phyloP scores from a whole-genome alignment of 2,888 invertebrate species.

The Chalcosyrphus nemorum region DNA sequence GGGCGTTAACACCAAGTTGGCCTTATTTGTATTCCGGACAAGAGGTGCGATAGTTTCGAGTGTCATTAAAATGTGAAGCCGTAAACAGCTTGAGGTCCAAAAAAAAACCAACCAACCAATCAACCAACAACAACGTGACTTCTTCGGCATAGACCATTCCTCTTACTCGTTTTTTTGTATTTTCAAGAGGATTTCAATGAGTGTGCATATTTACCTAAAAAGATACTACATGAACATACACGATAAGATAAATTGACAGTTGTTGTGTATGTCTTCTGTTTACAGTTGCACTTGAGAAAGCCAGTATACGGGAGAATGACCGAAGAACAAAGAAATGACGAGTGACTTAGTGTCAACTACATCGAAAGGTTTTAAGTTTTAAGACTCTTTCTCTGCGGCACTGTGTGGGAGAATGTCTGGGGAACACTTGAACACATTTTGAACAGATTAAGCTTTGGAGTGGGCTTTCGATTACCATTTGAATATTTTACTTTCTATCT shows the following conservation, averaged over 20 bases:
- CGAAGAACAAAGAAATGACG: background rate
- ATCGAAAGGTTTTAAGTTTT: background rate
- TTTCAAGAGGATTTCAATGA: background rate
- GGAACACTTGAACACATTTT: background rate
- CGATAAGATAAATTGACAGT: conserved; percentile 52
- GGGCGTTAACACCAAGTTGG: conserved; percentile 52
- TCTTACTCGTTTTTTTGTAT: conserved; percentile 11
- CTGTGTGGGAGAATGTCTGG: background rate
- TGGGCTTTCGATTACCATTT: background rate
- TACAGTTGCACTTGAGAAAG: conserved; percentile 46
- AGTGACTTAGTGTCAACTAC: background rate
- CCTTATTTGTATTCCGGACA: conserved; percentile 52
- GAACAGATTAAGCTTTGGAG: conserved; percentile 3
- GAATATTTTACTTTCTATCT: background rate
- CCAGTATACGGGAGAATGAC: conserved; percentile 16
- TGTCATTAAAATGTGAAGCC: conserved; percentile 28
- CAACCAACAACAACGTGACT: conserved; percentile 47
- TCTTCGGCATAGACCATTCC: background rate
- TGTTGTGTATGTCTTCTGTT: conserved; percentile 19
- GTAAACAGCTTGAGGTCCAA: conserved; percentile 18
- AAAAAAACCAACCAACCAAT: background rate
- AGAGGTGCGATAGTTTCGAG: conserved; percentile 51
- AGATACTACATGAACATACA: background rate
- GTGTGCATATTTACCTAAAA: background rate
- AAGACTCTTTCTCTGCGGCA: background rate